Base-by-base conservation (phyloP, 2,113 vertebrate genomes). In the Nansenia antarctica region DNA sequence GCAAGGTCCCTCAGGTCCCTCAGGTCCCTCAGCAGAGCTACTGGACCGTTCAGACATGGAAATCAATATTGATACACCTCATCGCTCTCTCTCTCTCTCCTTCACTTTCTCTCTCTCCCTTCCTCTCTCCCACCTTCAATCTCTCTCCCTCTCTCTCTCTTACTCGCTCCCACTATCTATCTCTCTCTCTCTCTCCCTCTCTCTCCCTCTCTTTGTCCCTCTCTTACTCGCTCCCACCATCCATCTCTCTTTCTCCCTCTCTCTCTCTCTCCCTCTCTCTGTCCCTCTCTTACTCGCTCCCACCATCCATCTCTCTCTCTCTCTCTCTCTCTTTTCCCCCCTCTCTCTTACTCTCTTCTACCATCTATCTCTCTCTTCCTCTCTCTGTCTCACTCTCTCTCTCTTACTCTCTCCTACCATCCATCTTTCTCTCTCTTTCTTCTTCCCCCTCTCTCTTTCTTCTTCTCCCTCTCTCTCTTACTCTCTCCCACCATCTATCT, bases 31-130 rank as follows among this genome's bases (percentile, higher is more conserved):
- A 0, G 52, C 62, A 68, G n/a, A n/a, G 70, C 24, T 30, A 26
- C 65, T 2, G 18, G 31, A 66, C 30, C 4, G n/a, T 9, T 60
- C n/a, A 18, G 20, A 63, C 58, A 47, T 0, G 9, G 72, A 72
- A 12, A 76, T 80, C 74, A 68, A 55, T n/a, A n/a, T 74, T 9
- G 27, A 22, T 32, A 20, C 26, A 39, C 60, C 60, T 27, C 37
- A 47, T 47, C 27, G 18, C 62, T 49, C 24, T 59, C 55, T 59
- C 35, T 5, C 42, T 20, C 20, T 34, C 58, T 35, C 18, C 9
- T 31, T 60, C 58, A n/a, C 31, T 60, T 8, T 60, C 58, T n/a
- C 2, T 14, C 9, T 31, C 55, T 31, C 29, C 1, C 18, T 37
- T 1, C 5, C n/a, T 27, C 9, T 42, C 32, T 27, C 22, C 2